Percentiles rank a stretch among this genome's conserved stretches.
These are phyloP conservation scores for Nyctibius bracteatus DNA, from an alignment of 2,113 vertebrate genomes.

Conservation along the genomic window DNA sequence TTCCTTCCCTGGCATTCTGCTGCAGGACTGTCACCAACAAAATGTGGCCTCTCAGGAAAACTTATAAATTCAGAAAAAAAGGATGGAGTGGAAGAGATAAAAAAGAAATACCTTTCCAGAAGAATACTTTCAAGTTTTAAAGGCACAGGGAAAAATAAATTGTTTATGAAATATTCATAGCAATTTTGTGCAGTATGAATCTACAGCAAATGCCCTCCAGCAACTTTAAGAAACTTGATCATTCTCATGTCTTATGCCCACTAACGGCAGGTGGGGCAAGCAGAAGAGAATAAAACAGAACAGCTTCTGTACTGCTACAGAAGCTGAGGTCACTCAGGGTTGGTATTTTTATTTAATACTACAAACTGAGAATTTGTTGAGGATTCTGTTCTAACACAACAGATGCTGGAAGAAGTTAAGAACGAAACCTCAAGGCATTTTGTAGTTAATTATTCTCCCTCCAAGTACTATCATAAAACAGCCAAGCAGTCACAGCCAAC, in stretches of 20 bases:
- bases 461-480: not conserved
- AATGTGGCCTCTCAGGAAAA: not conserved
- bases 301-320: not conserved
- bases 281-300: not conserved
- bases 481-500: not conserved
- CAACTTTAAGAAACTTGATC: not conserved
- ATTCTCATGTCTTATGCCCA: not conserved
- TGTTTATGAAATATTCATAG: not conserved
- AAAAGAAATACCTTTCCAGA: not conserved
- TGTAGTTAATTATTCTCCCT: not conserved
- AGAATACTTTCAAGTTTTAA: not conserved
- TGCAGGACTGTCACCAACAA: not conserved
- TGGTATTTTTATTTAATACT: not conserved
- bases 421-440: not conserved
- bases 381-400: not conserved
- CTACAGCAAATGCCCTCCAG: not conserved
- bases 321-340: not conserved
- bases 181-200: not conserved
- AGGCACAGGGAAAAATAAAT: not conserved
- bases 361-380: not conserved
- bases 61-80: not conserved
- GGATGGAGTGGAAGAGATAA: not conserved
- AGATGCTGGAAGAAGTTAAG: not conserved
- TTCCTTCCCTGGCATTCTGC: not conserved
- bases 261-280: not conserved